Base-by-base conservation (phyloP, 30 jellyfish, hydroid and myxozoan genomes). In the Rhopilema esculentum region DNA sequence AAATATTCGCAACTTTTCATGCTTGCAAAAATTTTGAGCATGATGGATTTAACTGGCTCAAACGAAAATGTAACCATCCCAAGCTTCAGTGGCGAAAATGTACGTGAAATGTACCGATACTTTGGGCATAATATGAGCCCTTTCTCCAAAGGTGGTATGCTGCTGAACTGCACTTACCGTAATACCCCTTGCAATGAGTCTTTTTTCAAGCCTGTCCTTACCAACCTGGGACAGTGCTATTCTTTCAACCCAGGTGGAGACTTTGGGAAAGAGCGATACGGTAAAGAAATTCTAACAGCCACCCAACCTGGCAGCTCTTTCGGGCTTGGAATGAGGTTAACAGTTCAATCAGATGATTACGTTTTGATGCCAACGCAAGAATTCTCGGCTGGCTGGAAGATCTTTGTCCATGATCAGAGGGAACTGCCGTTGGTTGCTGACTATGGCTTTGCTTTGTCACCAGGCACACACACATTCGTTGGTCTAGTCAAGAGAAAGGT, bases 401-500 rank as follows among this genome's bases (percentile, higher is more conserved):
- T 89, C 61, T 74, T 76, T 57, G 57, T 82, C 29, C 97, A 89
- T 31, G 97, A 89, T 66, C 97, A 89, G 69, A 52, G 70, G 0
- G 91, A 89, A 50, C 83, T 89, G 51, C 97, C 97, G 12, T 33
- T 89, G 72, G 93, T 72, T 19, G 82, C 76, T 62, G 70, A 81
- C 32, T 89, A 89, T 33, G 97, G 97, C 24, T 75, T 89, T 30
- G 87, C 97, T 8, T 49, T 89, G 50, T 72, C 97, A 0, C 92
- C 97, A 8, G 97, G 97, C 24, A 89, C 97, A 20, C 97, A 89
- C 66, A 52, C 93, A 40, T 71, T 78, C 23, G 80, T 81, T 19
- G 86, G 90, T 27, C 89, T 89, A 31, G 57, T 27, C 28, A 89
- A 71, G 65, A 52, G 80, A 49, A 89, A 81, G 90, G 97, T 89